Evolutionary conservation across 1,140 invertebrate genomes (phyloP).

Genomic region (Aphaenogaster floridana): DNA sequence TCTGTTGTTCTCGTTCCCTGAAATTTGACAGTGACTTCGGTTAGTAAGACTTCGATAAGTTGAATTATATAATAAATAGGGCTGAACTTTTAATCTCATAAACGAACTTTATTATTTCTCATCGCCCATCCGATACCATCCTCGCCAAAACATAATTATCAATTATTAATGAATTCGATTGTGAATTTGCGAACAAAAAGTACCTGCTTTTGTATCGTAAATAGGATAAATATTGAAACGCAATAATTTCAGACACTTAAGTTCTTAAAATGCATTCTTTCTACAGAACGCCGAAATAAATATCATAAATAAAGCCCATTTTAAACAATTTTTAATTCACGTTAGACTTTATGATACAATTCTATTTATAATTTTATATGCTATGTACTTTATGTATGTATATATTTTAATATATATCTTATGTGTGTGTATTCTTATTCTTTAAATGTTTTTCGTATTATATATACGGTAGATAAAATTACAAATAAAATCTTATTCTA

Average conservation of each 20-base stretch:
- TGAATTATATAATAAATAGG: no score
- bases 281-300: not conserved
- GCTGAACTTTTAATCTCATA: no score
- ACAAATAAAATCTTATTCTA: not conserved
- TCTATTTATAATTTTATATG: conserved; percentile 4
- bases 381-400: not conserved
- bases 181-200: not conserved
- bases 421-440: not conserved
- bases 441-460: not conserved
- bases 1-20: conserved; percentile 6
- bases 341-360: not conserved
- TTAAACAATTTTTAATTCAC: not conserved
- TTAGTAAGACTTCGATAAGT: not conserved
- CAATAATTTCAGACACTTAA: not conserved
- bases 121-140: no score
- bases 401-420: not conserved
- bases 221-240: not conserved
- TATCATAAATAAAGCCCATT: not conserved
- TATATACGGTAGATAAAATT: not conserved
- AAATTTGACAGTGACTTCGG: conserved; percentile 26
- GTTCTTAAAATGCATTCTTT: not conserved
- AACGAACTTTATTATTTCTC: no score
- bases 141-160: not conserved
- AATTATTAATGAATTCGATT: not conserved
- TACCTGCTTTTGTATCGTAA: not conserved